Evolutionary conservation across 2,113 vertebrate species (phyloP), one percentile per base, ranked within the genome.

Genomic region (Chlorocebus sabaeus): DNA sequence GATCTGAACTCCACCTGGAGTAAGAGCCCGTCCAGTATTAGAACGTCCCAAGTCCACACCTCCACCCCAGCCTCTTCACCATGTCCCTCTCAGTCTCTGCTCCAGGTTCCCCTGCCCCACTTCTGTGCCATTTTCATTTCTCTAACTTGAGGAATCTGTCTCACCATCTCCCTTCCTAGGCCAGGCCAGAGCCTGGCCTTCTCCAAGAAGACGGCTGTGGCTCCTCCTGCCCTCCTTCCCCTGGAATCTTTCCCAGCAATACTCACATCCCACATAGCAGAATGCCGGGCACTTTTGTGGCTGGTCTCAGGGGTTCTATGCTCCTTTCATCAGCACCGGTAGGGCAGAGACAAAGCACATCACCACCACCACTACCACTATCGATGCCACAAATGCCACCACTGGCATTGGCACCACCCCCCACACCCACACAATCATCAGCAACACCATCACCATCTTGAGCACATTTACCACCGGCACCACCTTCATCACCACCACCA

Each of bases 31-130:
- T 8, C 9, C 32, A 6, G 6, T 1, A 32, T 22, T 61, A 30
- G 6, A 10, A 14, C 0, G 4, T 35, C 22, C 61, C n/a, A 1
- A 0, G 18, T 0, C 35, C 55, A 8, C 0, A 17, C 10, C 5
- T 6, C 38, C 6, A 2, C 38, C 7, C 45, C 30, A 8, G 3
- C 2, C 38, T 45, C 52, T 11, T 5, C 2, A 0, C 27, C 4
- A 1, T 18, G 6, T 1, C 61, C 20, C 14, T 20, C 79, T 40
- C 35, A 27, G 50, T 50, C 32, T 0, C 10, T 10, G 38, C 27
- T 27, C 52, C 30, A 5, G 30, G 38, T 48, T 38, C 30, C 32
- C 48, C 90, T 11, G 38, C 25, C 22, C 43, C 40, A 17, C 7
- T 3, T 18, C 78, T 32, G 25, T n/a, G 27, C 22, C 16, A 7